Conservation (phyloP, 2,888 invertebrate genomes). For the Cephalotes varians region DNA sequence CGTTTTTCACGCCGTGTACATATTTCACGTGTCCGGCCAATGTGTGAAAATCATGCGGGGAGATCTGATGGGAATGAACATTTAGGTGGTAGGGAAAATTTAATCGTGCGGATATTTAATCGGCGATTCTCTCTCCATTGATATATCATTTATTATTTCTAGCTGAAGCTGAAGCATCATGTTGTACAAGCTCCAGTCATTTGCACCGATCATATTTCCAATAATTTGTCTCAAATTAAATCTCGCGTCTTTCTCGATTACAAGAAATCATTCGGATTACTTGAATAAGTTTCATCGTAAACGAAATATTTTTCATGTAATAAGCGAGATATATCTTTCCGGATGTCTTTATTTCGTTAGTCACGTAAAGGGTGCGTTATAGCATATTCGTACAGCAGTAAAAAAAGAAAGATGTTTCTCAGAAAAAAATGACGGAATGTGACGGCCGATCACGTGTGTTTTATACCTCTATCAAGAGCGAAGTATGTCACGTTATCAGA, state of each 20-base stretch:
- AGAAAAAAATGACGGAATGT: neutral
- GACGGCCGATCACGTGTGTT: neutral
- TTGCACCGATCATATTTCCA: neutral
- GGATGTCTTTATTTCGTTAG: neutral
- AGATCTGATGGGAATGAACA: neutral
- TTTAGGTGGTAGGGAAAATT: neutral
- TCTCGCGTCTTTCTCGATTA: neutral
- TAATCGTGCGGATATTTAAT: neutral
- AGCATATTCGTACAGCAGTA: neutral
- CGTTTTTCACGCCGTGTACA: conserved; percentile 15
- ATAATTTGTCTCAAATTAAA: neutral
- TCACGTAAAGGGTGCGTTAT: neutral
- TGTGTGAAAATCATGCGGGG: neutral
- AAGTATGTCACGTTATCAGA: conserved; percentile 24
- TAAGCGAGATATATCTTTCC: neutral
- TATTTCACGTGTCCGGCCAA: conserved; percentile 7
- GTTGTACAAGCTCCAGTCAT: neutral
- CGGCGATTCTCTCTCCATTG: neutral
- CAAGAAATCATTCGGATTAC: neutral
- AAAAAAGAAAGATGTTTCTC: neutral
- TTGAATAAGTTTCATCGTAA: neutral
- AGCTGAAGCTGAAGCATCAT: neutral
- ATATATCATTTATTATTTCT: neutral
- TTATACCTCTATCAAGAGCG: conserved; percentile 12
- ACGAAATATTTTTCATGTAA: conserved; percentile 3